Conservation (phyloP, 2,888 invertebrate genomes). For the Athalia circularis region DNA sequence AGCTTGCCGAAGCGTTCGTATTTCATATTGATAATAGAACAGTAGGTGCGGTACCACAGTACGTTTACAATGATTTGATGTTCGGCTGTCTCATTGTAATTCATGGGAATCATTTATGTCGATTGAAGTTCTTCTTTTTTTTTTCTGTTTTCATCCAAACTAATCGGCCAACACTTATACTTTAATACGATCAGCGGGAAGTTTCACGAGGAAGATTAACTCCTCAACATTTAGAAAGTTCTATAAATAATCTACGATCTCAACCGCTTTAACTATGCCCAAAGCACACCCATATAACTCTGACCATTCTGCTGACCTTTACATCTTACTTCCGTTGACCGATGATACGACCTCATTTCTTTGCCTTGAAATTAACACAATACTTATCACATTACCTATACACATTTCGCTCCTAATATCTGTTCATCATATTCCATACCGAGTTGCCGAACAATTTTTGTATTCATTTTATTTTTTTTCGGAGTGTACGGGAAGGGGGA, state of each 20-base stretch:
- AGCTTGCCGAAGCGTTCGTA: no score
- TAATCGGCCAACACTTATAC: not conserved
- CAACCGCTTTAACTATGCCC: not conserved
- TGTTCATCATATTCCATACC: no score
- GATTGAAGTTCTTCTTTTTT: not conserved
- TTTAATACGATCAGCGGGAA: no score
- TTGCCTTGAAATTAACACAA: not conserved
- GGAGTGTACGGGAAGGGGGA: no score
- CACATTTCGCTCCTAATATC: no score
- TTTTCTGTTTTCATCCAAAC: not conserved
- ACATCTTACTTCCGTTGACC: conserved; percentile 31
- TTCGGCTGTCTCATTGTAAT: no score
- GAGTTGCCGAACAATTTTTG: no score
- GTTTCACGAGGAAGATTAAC: conserved; percentile 9
- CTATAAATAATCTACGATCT: conserved; percentile 17
- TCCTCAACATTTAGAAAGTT: conserved; percentile 20
- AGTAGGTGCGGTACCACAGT: no score
- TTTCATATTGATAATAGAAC: no score
- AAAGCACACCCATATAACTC: not conserved
- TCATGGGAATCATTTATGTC: not conserved
- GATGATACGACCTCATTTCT: conserved; percentile 4
- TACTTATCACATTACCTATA: not conserved
- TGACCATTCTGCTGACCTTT: conserved; percentile 29
- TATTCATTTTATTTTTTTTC: no score
- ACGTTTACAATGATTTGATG: no score